phyloP scores from a whole-genome alignment of 2,888 invertebrate genomes.

The Phrixothrix hirtus region DNA sequence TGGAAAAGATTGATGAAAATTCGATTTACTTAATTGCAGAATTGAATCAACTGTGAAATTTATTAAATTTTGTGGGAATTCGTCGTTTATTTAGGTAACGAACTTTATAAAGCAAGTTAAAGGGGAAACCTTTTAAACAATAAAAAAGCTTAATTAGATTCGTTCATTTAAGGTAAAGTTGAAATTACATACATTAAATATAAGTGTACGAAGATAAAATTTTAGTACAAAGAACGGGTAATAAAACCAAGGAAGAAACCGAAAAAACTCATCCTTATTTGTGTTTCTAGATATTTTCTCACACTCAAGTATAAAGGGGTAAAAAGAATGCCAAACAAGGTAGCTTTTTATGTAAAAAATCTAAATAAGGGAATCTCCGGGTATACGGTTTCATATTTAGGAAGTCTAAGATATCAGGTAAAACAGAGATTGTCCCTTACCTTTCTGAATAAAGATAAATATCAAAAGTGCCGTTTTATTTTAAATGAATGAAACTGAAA shows the following conservation, averaged over 20 bases:
- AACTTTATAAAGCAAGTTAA: too few species aligned
- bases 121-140: too few species aligned
- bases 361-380: constrained; percentile 3
- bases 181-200: too few species aligned
- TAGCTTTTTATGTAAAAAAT: constrained; percentile 2
- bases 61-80: constrained; percentile 33
- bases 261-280: constrained; percentile 8
- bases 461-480: background rate
- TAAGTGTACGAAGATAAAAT: too few species aligned
- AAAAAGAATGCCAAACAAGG: too few species aligned
- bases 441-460: too few species aligned
- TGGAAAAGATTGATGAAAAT: constrained; percentile 34
- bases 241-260: background rate
- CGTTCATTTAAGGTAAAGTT: too few species aligned
- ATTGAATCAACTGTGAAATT: constrained; percentile 33
- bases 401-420: constrained; percentile 1
- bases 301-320: constrained; percentile 23
- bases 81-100: constrained; percentile 1
- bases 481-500: background rate
- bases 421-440: too few species aligned
- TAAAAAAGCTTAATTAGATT: too few species aligned
- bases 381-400: constrained; percentile 8
- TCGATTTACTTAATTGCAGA: constrained; percentile 34
- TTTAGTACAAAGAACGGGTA: background rate
- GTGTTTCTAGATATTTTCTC: constrained; percentile 22